Base-by-base conservation (phyloP, 2,113 vertebrate genomes). In the Hystrix cristata region DNA sequence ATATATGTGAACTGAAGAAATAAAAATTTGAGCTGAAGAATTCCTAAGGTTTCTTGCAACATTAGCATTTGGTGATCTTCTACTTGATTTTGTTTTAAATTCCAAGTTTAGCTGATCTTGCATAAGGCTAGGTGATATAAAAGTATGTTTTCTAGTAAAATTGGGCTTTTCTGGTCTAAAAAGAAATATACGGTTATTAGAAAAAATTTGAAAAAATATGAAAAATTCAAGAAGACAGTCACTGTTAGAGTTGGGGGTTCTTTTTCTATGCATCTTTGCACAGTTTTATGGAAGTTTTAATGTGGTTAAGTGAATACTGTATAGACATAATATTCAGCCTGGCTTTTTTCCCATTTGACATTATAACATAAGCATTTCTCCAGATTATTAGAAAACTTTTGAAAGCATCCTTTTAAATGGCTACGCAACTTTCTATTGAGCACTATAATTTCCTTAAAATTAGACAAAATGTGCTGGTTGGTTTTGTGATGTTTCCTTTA, bases 101-200 rank as follows among this genome's bases (percentile, higher is more conserved):
- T 91, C 53, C n/a, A 95, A 76, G 19, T n/a, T 91, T 91, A 93
- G 60, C 74, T 89, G 43, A 87, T 92, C 59, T 69, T 25, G 13
- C 67, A 90, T 48, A 93, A 91, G 95, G 8, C 13, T 48, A 72
- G 60, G 25, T 27, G 76, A 94, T 57, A 46, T 34, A 81, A 95
- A 93, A 82, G 84, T 59, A 86, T 55, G 10, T 25, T 92, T 97
- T 62, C 60, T 87, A 90, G 95, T 95, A 95, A 96, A 94, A 84
- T 57, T 55, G 1, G 8, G 14, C 3, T 82, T 92, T 85, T 86
- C 84, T 90, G 53, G 90, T 85, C 55, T 55, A 79, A 91, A 64
- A 83, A 89, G 43, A 83, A 91, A 78, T n/a, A 82, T 7, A 55
- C 55, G 31, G 25, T 94, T 82, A 89, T 57, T 82, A 89, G 59